phyloP scores from a whole-genome alignment of 2,797 vertebrate genomes.

The Apogon hyalosoma region DNA sequence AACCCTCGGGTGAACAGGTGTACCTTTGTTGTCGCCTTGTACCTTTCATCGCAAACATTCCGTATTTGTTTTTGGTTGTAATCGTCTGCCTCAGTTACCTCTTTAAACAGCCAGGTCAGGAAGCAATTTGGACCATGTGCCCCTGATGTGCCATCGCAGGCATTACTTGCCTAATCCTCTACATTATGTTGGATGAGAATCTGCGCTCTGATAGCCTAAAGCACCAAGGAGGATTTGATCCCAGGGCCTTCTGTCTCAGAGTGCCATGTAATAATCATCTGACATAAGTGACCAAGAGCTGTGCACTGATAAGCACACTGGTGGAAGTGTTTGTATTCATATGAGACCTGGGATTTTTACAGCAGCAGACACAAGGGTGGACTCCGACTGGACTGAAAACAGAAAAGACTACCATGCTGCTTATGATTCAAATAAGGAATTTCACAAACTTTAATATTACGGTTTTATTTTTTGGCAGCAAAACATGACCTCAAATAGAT shows the following conservation, averaged over 20 bases:
- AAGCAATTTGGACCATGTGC: constrained; percentile 59
- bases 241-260: constrained; percentile 61
- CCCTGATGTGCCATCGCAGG: constrained; percentile 59
- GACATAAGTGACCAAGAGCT: constrained; percentile 41
- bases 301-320: constrained; percentile 16
- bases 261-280: constrained; percentile 62
- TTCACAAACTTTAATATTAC: too few species aligned
- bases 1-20: too few species aligned
- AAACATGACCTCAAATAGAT: too few species aligned
- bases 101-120: constrained; percentile 46
- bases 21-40: too few species aligned
- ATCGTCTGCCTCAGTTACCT: constrained; percentile 36
- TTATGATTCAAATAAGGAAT: too few species aligned
- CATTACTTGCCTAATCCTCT: constrained; percentile 71
- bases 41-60: not conserved
- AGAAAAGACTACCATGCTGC: not conserved
- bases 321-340: constrained; percentile 36
- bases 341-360: constrained; percentile 29
- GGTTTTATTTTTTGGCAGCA: too few species aligned
- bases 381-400: constrained; percentile 6
- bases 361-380: not conserved
- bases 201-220: constrained; percentile 62
- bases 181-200: constrained; percentile 64
- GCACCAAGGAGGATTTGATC: constrained; percentile 70
- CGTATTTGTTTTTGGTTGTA: constrained; percentile 12